A percentile compares a stretch with the other conserved stretches of the same genome.
These are phyloP conservation scores for Neuroterus valhalla DNA, from an alignment of 1,140 invertebrate species.

Conservation along the genomic window DNA sequence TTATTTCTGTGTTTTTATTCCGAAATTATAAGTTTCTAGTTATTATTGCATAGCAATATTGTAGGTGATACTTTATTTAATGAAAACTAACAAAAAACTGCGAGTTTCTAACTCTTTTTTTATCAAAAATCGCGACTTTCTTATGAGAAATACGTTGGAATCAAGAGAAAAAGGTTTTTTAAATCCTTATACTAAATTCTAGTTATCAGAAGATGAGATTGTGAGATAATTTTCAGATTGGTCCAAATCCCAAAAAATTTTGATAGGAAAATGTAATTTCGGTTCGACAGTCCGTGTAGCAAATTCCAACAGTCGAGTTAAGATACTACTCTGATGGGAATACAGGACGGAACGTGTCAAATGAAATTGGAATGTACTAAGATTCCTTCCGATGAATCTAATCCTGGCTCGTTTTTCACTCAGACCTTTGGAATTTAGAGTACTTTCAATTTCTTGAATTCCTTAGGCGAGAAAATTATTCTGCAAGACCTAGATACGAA, in stretches of 20 bases:
- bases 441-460: not conserved
- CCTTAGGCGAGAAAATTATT: not conserved
- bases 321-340: not conserved
- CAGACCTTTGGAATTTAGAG: not conserved
- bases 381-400: constrained; percentile 3
- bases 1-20: not conserved
- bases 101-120: too few species aligned
- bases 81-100: too few species aligned
- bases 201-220: too few species aligned
- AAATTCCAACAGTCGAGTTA: constrained; percentile 6
- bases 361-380: not conserved
- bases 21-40: not conserved
- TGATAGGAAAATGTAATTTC: constrained; percentile 2
- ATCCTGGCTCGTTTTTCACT: not conserved
- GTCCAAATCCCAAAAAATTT: not conserved
- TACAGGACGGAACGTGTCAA: constrained; percentile 5
- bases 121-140: too few species aligned
- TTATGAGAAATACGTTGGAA: too few species aligned
- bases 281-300: not conserved
- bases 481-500: too few species aligned
- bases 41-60: too few species aligned
- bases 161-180: too few species aligned
- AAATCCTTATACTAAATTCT: too few species aligned
- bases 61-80: too few species aligned
- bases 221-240: not conserved